Base-by-base conservation (phyloP, 1,140 invertebrate genomes). In the Patella vulgata region DNA sequence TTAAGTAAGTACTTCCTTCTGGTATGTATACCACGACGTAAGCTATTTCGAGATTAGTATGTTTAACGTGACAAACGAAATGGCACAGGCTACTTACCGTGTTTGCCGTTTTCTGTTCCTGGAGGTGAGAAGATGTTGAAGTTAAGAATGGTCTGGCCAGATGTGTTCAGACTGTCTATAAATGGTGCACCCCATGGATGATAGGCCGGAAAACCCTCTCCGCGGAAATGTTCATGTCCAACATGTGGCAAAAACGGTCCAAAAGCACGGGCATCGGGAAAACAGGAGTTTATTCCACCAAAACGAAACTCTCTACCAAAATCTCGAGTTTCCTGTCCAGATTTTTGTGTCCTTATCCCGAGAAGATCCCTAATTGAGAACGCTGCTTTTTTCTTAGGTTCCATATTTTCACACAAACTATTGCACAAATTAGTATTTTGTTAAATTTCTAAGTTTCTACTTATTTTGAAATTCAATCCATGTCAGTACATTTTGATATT, bases 61-160 rank as follows among this genome's bases (percentile, higher is more conserved):
- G 14, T 17, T n/a, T 1, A 28, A 17, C n/a, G 50, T 8, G 50
- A 52, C 25, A 33, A 17, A 31, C 12, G 21, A n/a, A 8, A 12
- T 14, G 19, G 14, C 25, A 33, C 31, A 1, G 2, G 31, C 19
- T 46, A 44, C 39, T 44, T 11, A 53, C 50, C 59, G 42, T 39
- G 40, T 28, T 53, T 53, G 42, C n/a, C n/a, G n/a, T n/a, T n/a
- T n/a, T n/a, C n/a, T n/a, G n/a, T n/a, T n/a, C n/a, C n/a, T n/a
- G n/a, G n/a, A n/a, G n/a, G 33, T 17, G 55, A 59, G 48, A 64
- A 64, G 36, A 64, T 58, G 48, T 64, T 64, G 42, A 64, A 64
- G 40, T 64, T 64, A 36, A 64, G 48, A 21, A 64, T 58, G 11
- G 62, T 58, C 50, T 64, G 62, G 8, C 62, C 55, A 14, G 62